Base-by-base conservation (phyloP, 2,797 vertebrate genomes). In the Oryzias sinensis region DNA sequence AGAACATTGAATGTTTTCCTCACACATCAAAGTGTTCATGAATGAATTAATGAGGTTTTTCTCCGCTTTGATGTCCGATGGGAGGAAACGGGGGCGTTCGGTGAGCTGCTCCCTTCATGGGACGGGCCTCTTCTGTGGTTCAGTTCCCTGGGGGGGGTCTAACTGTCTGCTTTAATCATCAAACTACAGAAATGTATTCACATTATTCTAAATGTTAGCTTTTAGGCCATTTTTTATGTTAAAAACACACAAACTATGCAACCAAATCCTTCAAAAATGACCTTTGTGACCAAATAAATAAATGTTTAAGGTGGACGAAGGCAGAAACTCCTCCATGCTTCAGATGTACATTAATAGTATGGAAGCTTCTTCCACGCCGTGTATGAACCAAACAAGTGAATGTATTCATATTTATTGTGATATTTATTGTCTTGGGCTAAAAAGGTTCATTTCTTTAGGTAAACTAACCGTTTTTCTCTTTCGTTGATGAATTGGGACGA, bases 401-500 rank as follows among this genome's bases (percentile, higher is more conserved):
- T 72, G 77, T 69, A 79, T 54, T 78, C 4, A 14, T 80, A 84
- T 90, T 85, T 89, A 86, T 85, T 72, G 45, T 70, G 56, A 74
- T 80, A 85, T 89, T 87, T 87, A 85, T 86, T 85, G 47, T 48
- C 65, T 55, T 24, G 68, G 49, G 42, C 65, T 56, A 70, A 6
- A 53, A 64, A 56, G 40, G 56, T 55, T 57, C 61, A 43, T 74
- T 77, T 43, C 16, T 52, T 18, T 53, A 52, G 53, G 60, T 49
- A 33, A 67, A n/a, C 50, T 37, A 60, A 51, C 54, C 40, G 41
- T 50, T 22, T 8, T 27, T 62, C 20, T 51, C 37, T 56, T 20
- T 43, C 17, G 25, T 27, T 33, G 6, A 49, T 27, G 29, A 20
- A 45, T 49, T 71, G 50, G 47, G 5, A 43, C 59, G 56, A 44